Conservation (phyloP, 2,797 vertebrate species). For the Phrynocephalus vlangalii region DNA sequence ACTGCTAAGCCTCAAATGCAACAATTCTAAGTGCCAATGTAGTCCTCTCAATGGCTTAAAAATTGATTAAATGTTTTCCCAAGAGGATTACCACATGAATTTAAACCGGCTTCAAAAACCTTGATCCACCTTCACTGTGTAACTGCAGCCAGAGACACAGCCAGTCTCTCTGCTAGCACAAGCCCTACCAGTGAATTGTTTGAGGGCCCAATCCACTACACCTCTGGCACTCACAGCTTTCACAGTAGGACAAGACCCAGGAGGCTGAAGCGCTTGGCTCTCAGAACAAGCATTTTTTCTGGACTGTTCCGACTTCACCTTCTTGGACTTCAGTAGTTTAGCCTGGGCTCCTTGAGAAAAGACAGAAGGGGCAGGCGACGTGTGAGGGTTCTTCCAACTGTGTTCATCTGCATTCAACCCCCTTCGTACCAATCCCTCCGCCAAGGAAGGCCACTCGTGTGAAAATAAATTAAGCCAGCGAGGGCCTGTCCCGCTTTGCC, state of each 20-base stretch:
- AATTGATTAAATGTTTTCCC: too few species aligned
- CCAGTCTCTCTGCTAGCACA: background rate
- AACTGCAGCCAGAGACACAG: too few species aligned
- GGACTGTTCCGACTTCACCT: rapidly evolving
- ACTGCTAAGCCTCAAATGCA: too few species aligned
- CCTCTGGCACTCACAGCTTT: background rate
- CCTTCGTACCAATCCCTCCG: background rate
- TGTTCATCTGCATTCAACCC: rapidly evolving
- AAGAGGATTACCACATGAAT: too few species aligned
- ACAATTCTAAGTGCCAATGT: too few species aligned
- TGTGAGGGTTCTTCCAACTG: background rate
- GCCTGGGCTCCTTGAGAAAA: background rate
- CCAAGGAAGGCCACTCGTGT: too few species aligned
- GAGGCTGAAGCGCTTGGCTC: rapidly evolving
- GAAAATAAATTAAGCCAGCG: background rate
- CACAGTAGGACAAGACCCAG: background rate
- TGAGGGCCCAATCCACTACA: background rate
- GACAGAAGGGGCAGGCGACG: rapidly evolving
- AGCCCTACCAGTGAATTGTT: too few species aligned
- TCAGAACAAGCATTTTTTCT: rapidly evolving
- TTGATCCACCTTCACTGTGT: too few species aligned
- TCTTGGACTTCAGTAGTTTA: background rate
- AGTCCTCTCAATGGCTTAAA: too few species aligned
- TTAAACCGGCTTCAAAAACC: too few species aligned
- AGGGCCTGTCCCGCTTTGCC: too few species aligned